Evolutionary conservation across 92 coral and sea anemone genomes (phyloP), one percentile per base, ranked within the genome.

Genomic region (Parazoanthus atlanticus): DNA sequence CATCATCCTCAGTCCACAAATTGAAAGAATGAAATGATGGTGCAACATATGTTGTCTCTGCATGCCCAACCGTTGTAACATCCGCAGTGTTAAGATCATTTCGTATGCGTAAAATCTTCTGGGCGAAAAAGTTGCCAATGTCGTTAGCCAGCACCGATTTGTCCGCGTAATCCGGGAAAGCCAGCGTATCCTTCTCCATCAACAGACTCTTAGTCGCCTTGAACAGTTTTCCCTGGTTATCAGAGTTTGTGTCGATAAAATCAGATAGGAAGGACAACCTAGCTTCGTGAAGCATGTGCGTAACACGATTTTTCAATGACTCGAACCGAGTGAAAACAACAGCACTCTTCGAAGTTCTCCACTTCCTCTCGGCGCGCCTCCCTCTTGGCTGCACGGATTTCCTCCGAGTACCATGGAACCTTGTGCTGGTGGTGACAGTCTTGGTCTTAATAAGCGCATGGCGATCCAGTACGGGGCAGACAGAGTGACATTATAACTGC

Each of bases 331-430:
- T 64, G 30, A 84, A 64, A 70, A 67, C 88, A 52, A 74, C 82
- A 58, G 29, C 83, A 38, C 70, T 28, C 83, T 56, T 52, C 12
- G 75, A 52, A 31, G 89, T 43, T 28, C 82, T 86, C 76, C 89
- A 86, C 77, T 56, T 89, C 88, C 88, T 89, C 47, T 89, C 88
- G 66, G 78, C 43, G 28, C 91, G 85, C 67, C 49, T 65, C 81
- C 49, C 90, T 88, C n/a, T n/a, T n/a, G n/a, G n/a, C n/a, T n/a
- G n/a, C n/a, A n/a, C n/a, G n/a, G n/a, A n/a, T 82, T 76, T 82
- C 69, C 82, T 74, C 91, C 84, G 88, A 83, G 82, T 82, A 82
- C 91, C 88, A 88, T 40, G 90, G 90, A 54, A 80, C 86, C 47
- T 88, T 61, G 32, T 58, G 87, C 80, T 80, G 47, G 76, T 88